phyloP scores from a whole-genome alignment of 1,140 invertebrate genomes.

The Xylocopa sonorina region DNA sequence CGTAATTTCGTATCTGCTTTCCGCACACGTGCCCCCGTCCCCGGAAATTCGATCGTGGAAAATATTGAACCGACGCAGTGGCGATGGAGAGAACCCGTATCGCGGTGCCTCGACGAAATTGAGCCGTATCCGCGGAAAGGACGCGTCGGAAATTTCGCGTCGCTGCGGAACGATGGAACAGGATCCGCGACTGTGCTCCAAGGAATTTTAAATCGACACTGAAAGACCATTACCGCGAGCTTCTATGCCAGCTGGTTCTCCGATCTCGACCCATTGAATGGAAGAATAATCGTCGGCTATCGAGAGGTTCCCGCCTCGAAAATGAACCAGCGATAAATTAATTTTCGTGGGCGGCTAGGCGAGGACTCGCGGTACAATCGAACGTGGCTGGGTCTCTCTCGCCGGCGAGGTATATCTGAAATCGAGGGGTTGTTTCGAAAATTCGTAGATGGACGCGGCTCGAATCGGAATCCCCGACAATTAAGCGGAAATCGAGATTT shows the following conservation, averaged over 20 bases:
- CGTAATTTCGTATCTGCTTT: conserved; percentile 79
- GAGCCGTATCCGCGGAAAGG: conserved; percentile 27
- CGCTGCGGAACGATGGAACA: conserved; percentile 31
- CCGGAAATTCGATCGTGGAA: conserved; percentile 71
- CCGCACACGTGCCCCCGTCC: conserved; percentile 73
- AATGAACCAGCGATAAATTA: too few species aligned
- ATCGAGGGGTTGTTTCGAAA: conserved; percentile 47
- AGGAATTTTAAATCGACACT: too few species aligned
- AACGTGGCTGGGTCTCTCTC: too few species aligned
- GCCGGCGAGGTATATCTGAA: too few species aligned
- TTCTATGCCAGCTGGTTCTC: too few species aligned
- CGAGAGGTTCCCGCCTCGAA: too few species aligned
- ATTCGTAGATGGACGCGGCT: conserved; percentile 44
- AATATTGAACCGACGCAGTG: conserved; percentile 60
- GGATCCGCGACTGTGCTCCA: too few species aligned
- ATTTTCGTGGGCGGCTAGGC: too few species aligned
- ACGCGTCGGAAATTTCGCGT: conserved; percentile 52
- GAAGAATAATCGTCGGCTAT: too few species aligned
- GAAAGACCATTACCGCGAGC: too few species aligned
- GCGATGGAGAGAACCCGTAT: conserved; percentile 50
- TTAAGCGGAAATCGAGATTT: conserved; percentile 58
- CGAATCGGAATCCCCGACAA: conserved; percentile 57
- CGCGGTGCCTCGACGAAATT: conserved; percentile 1
- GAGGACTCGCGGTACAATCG: too few species aligned
- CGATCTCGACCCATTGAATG: too few species aligned